A percentile compares a stretch with the other conserved stretches of the same genome.
These are phyloP conservation scores for Drosophila littoralis DNA, from an alignment of 1,140 invertebrate species.

Conservation along the genomic window DNA sequence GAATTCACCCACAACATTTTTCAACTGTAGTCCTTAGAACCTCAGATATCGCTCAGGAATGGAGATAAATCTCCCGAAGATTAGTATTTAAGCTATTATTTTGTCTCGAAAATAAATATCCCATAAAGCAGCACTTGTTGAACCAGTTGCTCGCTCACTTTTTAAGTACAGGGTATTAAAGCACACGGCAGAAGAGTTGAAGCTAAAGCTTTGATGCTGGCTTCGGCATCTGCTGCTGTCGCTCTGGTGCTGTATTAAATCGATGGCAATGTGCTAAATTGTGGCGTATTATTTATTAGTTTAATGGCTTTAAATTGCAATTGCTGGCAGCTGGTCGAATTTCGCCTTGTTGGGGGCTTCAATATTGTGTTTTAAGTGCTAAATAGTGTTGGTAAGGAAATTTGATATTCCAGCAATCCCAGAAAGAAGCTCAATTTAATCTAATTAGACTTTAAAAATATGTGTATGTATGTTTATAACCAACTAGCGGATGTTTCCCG, in stretches of 20 bases:
- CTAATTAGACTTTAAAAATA: background rate
- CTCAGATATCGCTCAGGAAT: too few relatives aligned
- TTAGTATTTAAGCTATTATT: too few relatives aligned
- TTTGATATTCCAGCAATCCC: background rate
- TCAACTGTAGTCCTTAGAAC: too few relatives aligned
- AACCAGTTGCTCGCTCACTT: too few relatives aligned
- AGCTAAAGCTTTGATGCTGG: conserved; percentile 41
- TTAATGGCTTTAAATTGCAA: conserved; percentile 75
- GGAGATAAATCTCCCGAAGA: too few relatives aligned
- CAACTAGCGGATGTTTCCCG: too few relatives aligned
- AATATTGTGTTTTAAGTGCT: conserved; percentile 7
- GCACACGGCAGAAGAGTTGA: conserved; percentile 31
- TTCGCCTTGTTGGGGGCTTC: conserved; percentile 2
- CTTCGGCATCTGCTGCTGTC: conserved; percentile 29
- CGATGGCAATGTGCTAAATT: conserved; percentile 74
- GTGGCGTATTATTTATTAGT: conserved; percentile 78
- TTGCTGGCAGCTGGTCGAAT: conserved; percentile 27
- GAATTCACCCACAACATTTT: too few relatives aligned
- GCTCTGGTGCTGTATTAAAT: conserved; percentile 63
- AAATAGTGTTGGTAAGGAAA: background rate
- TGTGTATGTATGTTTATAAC: too few relatives aligned
- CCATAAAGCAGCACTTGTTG: too few relatives aligned
- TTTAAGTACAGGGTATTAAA: conserved; percentile 23
- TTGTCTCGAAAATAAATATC: too few relatives aligned
- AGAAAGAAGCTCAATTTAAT: background rate